These are phyloP conservation scores for Laothoe populi DNA, from an alignment of 2,888 invertebrate genomes.

Conservation along the genomic window DNA sequence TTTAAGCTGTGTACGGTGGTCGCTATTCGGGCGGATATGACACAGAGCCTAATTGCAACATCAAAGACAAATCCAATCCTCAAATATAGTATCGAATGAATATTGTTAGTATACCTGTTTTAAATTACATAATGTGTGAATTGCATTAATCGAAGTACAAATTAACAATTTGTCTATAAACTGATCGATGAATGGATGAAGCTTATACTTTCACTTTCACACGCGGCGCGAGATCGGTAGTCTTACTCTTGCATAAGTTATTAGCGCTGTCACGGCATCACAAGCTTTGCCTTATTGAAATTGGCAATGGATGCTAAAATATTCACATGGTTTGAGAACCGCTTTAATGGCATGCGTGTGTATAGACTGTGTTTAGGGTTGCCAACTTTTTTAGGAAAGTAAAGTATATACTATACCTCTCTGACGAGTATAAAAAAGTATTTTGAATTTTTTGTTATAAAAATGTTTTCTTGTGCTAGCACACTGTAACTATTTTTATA, in stretches of 20 bases:
- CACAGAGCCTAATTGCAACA: too few species aligned
- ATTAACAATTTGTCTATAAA: constrained; percentile 49
- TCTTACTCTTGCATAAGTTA: constrained; percentile 52
- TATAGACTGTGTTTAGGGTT: background rate
- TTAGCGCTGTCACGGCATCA: constrained; percentile 44
- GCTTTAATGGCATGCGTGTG: background rate
- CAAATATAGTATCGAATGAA: too few species aligned
- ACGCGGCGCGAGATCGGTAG: constrained; percentile 42
- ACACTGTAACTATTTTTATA: too few species aligned
- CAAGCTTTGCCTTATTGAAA: constrained; percentile 21
- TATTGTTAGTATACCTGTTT: too few species aligned
- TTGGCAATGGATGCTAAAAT: constrained; percentile 24
- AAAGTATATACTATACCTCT: too few species aligned
- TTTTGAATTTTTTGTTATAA: too few species aligned
- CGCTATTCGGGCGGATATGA: too few species aligned
- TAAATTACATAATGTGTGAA: constrained; percentile 15
- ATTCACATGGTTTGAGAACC: constrained; percentile 12
- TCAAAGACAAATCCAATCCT: too few species aligned
- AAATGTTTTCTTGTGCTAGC: too few species aligned
- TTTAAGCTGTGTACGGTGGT: too few species aligned
- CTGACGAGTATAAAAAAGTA: too few species aligned
- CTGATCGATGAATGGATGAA: constrained; percentile 43
- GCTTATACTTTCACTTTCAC: constrained; percentile 69
- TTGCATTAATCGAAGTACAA: constrained; percentile 10
- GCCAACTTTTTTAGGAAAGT: background rate